Evolutionary conservation across 2,797 vertebrate genomes (phyloP).

Genomic region (Philypnodon macrostomus): DNA sequence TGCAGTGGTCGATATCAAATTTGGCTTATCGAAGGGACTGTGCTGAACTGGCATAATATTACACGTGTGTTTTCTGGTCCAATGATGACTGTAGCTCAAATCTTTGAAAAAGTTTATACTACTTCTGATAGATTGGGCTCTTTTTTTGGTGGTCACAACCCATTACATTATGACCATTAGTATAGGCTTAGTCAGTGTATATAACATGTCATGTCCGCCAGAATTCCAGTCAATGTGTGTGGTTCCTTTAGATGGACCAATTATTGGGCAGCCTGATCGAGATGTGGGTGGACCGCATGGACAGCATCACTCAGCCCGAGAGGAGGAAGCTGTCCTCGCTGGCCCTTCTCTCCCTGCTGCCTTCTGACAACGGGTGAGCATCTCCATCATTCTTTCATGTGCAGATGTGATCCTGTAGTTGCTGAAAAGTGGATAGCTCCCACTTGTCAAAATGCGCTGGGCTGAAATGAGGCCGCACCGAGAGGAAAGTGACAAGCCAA

Average conservation of each 20-base stretch:
- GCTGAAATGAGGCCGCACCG: slow-evolving; percentile 2
- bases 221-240: not conserved
- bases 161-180: no score
- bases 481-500: slow-evolving; percentile 10
- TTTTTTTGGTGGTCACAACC: no score
- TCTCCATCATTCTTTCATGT: slow-evolving; percentile 20
- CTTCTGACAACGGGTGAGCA: slow-evolving; percentile 88
- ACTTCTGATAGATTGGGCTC: no score
- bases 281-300: slow-evolving; percentile 99
- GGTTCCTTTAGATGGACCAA: slow-evolving; percentile 82
- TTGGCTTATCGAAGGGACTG: no score
- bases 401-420: slow-evolving; percentile 17
- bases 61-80: no score
- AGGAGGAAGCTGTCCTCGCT: slow-evolving; percentile 94
- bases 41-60: no score
- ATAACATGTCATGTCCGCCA: slow-evolving; percentile 7
- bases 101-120: no score
- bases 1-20: no score
- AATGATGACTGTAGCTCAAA: no score
- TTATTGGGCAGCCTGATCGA: slow-evolving; percentile 90
- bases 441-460: slow-evolving; percentile 8
- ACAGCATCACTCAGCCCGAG: slow-evolving; percentile 98
- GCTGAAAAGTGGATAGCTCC: slow-evolving; percentile 1
- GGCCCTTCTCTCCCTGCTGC: slow-evolving; percentile 91
- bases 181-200: no score